These are phyloP conservation scores for Perizoma affinitatum DNA, from an alignment of 2,888 invertebrate species.

Conservation along the genomic window DNA sequence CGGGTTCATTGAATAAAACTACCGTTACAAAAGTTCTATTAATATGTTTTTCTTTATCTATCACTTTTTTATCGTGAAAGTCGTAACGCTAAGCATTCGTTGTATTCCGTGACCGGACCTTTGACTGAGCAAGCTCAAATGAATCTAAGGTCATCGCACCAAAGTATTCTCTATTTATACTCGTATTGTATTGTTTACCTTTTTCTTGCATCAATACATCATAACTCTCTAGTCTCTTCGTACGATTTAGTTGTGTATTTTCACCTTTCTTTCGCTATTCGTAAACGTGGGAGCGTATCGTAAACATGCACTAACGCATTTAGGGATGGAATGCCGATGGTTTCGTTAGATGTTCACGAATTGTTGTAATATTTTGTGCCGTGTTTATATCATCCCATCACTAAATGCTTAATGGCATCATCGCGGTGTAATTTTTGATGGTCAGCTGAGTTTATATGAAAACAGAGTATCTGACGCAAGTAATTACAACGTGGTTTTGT, in stretches of 20 bases:
- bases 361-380: slow-evolving; percentile 3
- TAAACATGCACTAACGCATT: slow-evolving; percentile 24
- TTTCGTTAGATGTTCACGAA: slow-evolving; percentile 9
- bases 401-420: neutral
- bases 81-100: neutral
- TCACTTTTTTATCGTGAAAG: slow-evolving; percentile 1
- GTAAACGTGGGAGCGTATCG: slow-evolving; percentile 22
- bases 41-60: neutral
- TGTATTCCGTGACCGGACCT: slow-evolving; percentile 3
- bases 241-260: slow-evolving; percentile 24
- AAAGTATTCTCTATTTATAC: slow-evolving; percentile 13
- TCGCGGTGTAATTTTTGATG: neutral
- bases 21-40: neutral
- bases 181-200: slow-evolving; percentile 3
- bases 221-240: slow-evolving; percentile 8
- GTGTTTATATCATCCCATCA: neutral
- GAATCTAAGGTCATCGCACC: slow-evolving; percentile 3
- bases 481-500: neutral
- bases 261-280: slow-evolving; percentile 31
- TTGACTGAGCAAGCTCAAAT: neutral
- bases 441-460: neutral
- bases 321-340: neutral
- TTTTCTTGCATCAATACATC: slow-evolving; percentile 21
- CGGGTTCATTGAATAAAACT: no score
- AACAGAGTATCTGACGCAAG: slow-evolving; percentile 11